Evolutionary conservation across 2,113 vertebrate genomes (phyloP).

Genomic region (Xiphophorus hellerii): DNA sequence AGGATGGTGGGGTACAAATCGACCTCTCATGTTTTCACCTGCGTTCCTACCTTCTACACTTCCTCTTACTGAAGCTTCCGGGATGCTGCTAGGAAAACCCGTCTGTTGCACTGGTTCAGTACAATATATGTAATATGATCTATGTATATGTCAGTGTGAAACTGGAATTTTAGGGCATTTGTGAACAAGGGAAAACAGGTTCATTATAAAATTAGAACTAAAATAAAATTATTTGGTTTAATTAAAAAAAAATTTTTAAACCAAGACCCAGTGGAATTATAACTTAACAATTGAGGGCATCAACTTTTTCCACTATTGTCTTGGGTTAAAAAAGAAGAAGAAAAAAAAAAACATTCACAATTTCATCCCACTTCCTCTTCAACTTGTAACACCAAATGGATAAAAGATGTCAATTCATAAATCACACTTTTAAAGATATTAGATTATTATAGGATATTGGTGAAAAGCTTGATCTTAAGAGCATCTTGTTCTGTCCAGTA

Average conservation of each 20-base stretch:
- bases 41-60: slow-evolving; percentile 28
- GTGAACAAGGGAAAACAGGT: background rate
- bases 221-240: slow-evolving; percentile 6
- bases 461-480: no score
- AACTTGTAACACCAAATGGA: no score
- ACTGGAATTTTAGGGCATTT: slow-evolving; percentile 1
- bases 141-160: background rate
- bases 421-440: background rate
- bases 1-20: slow-evolving; percentile 41
- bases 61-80: slow-evolving; percentile 39
- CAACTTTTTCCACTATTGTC: no score
- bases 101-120: slow-evolving; percentile 54
- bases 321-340: no score
- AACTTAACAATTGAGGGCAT: no score
- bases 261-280: no score
- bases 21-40: slow-evolving; percentile 55
- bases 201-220: slow-evolving; percentile 4
- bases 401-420: background rate
- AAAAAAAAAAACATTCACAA: no score
- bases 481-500: background rate
- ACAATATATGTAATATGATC: background rate
- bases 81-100: slow-evolving; percentile 28
- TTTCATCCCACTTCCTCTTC: no score
- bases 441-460: background rate
- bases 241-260: background rate